These are phyloP conservation scores for Actinostola sp. DNA, from an alignment of 92 coral and sea anemone genomes.

Conservation along the genomic window DNA sequence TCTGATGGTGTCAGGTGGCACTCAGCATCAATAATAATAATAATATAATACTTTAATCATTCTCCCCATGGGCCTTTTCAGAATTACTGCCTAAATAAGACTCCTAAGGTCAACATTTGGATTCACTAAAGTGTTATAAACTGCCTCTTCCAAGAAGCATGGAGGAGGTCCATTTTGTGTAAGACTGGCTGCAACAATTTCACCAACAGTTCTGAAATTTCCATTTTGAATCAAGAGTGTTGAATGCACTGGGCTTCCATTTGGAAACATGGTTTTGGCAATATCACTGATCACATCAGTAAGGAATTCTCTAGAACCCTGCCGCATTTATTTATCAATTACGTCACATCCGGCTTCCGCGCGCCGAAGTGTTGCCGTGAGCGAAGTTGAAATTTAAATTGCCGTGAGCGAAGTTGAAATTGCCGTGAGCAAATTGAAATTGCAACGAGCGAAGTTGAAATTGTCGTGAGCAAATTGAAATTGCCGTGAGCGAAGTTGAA, in stretches of 20 bases:
- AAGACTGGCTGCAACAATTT: constrained; percentile 38
- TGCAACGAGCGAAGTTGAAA: too few relatives aligned
- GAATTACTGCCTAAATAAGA: too few relatives aligned
- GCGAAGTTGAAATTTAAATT: too few relatives aligned
- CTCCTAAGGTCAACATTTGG: constrained; percentile 19
- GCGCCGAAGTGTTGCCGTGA: too few relatives aligned
- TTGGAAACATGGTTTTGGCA: constrained; percentile 33
- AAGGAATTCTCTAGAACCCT: constrained; percentile 32
- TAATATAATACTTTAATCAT: too few relatives aligned
- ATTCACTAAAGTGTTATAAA: constrained; percentile 29
- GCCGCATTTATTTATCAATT: too few relatives aligned
- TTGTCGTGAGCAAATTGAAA: too few relatives aligned
- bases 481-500: too few relatives aligned
- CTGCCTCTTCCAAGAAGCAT: constrained; percentile 40
- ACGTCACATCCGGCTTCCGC: too few relatives aligned
- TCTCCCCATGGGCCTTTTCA: too few relatives aligned
- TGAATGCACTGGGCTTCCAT: constrained; percentile 44
- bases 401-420: too few relatives aligned
- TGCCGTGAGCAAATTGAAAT: too few relatives aligned
- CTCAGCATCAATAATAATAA: background rate
- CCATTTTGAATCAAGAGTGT: constrained; percentile 37
- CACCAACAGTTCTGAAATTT: constrained; percentile 34
- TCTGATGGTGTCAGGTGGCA: constrained; percentile 29
- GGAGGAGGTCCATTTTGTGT: constrained; percentile 47
- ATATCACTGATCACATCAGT: constrained; percentile 15